Evolutionary conservation across 2,797 vertebrate genomes (phyloP).

Genomic region (Leucoraja ocellata): DNA sequence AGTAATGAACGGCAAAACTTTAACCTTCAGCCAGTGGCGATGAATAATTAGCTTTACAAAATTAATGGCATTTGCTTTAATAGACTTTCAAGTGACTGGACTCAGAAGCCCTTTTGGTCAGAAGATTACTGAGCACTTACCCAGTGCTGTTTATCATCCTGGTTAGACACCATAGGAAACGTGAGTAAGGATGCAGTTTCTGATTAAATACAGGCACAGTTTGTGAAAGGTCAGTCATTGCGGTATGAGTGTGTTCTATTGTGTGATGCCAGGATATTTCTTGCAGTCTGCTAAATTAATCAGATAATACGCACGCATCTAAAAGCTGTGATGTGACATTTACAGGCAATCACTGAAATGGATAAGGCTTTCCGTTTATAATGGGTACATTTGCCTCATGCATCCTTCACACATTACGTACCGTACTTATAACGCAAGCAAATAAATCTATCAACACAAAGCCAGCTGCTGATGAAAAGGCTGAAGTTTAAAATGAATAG

Average conservation of each 20-base stretch:
- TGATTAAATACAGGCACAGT: not conserved
- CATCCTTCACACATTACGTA: not conserved
- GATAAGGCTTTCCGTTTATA: not conserved
- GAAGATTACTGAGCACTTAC: not conserved
- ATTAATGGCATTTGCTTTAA: not conserved
- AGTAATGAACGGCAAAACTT: not conserved
- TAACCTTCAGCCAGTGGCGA: not conserved
- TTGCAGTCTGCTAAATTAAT: not conserved
- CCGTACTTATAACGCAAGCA: not conserved
- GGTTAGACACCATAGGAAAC: not conserved
- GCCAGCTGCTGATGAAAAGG: not conserved
- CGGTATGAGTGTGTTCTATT: not conserved
- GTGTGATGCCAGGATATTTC: not conserved
- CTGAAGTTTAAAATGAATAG: not conserved
- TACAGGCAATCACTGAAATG: not conserved
- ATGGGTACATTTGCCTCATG: not conserved
- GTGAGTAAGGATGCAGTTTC: not conserved
- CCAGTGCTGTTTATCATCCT: not conserved
- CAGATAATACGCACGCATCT: not conserved
- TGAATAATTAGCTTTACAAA: not conserved
- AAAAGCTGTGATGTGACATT: not conserved
- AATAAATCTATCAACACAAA: not conserved
- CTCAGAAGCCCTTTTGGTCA: not conserved
- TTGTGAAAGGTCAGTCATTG: conserved; percentile 12
- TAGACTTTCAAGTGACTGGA: not conserved